These are phyloP conservation scores for Sebastes kiyomatsui DNA, from an alignment of 2,797 vertebrate genomes.

Conservation along the genomic window DNA sequence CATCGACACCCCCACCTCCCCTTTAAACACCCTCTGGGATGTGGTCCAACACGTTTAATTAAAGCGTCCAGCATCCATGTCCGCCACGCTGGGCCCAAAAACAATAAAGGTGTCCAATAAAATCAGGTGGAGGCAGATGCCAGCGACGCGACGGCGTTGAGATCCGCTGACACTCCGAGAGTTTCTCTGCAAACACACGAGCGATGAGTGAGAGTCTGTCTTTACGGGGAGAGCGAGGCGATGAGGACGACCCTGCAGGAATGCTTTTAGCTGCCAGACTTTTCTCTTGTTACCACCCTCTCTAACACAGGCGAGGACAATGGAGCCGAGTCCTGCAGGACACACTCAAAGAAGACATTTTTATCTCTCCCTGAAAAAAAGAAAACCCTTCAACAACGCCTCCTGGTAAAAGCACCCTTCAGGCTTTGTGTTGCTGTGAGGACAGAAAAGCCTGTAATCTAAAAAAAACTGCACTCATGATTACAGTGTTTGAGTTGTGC, in stretches of 20 bases:
- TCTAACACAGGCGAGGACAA: background rate
- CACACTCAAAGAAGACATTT: constrained; percentile 25
- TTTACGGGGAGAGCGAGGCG: constrained; percentile 9
- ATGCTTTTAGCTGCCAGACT: constrained; percentile 43
- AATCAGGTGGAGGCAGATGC: constrained; percentile 7
- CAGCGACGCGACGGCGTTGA: background rate
- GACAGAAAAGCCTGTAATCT: constrained; percentile 30
- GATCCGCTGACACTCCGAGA: constrained; percentile 15
- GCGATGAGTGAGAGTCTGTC: background rate
- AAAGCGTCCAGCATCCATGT: constrained; percentile 23
- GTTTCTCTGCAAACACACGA: constrained; percentile 32
- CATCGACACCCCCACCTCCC: background rate
- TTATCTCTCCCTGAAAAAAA: constrained; percentile 10
- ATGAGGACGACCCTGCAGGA: constrained; percentile 27
- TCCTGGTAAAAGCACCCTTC: constrained; percentile 42
- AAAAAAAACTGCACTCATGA: constrained; percentile 2
- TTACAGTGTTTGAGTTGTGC: constrained; percentile 26
- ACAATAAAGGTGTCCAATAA: constrained; percentile 61
- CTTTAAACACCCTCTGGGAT: constrained; percentile 22
- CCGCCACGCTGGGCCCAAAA: background rate
- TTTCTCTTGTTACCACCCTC: constrained; percentile 15
- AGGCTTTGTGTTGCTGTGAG: background rate
- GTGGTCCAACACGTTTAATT: constrained; percentile 54
- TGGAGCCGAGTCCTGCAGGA: constrained; percentile 16
- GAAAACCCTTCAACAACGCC: constrained; percentile 9